These are phyloP conservation scores for Teinopalpus imperialis DNA, from an alignment of 2,888 invertebrate genomes.

Conservation along the genomic window DNA sequence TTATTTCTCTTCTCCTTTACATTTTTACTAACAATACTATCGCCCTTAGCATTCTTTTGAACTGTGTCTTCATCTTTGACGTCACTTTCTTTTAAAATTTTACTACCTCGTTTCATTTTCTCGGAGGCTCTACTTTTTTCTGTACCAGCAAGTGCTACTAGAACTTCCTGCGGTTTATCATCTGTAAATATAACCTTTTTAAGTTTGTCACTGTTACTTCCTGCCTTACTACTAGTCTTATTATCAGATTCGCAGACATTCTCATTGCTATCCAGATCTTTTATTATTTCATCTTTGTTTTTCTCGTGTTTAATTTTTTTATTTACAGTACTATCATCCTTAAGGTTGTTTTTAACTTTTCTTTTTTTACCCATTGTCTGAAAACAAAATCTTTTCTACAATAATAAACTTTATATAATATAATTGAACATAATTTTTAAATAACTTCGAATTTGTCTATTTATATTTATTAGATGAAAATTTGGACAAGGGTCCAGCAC, in stretches of 20 bases:
- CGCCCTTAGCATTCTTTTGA: too few relatives aligned
- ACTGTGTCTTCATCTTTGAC: constrained; percentile 66
- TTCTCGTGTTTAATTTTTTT: constrained; percentile 17
- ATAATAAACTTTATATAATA: neutral
- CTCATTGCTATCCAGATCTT: neutral
- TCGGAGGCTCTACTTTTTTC: constrained; percentile 29
- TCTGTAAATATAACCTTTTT: constrained; percentile 28
- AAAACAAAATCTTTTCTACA: constrained; percentile 2
- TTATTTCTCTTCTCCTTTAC: too few relatives aligned
- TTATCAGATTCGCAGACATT: constrained; percentile 16
- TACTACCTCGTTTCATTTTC: constrained; percentile 8
- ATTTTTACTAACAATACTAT: too few relatives aligned
- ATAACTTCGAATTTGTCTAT: too few relatives aligned
- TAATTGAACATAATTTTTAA: too few relatives aligned
- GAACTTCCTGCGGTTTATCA: constrained; percentile 20
- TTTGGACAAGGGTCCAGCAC: too few relatives aligned
- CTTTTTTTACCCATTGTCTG: constrained; percentile 46
- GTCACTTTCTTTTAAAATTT: constrained; percentile 44
- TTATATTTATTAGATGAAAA: neutral
- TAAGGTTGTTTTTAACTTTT: constrained; percentile 28
- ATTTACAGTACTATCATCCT: constrained; percentile 27
- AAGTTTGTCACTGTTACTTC: constrained; percentile 5
- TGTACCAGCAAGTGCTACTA: constrained; percentile 21
- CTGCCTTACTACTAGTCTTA: constrained; percentile 13
- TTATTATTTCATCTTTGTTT: neutral